A percentile compares a stretch with the other conserved stretches of the same genome.
These are phyloP conservation scores for Fragum fragum DNA, from an alignment of 2,888 invertebrate species.

Conservation along the genomic window DNA sequence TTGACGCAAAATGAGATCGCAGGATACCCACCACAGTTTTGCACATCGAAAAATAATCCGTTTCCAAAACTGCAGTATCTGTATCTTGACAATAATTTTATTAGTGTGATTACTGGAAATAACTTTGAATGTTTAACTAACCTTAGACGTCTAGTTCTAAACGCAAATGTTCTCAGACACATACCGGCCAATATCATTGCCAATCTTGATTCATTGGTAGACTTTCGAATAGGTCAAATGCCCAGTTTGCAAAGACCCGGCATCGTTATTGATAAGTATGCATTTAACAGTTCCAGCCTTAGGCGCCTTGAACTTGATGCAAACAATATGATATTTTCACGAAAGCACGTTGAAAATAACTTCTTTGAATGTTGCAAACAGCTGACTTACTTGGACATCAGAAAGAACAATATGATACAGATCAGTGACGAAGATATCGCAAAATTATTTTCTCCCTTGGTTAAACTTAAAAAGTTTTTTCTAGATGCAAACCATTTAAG, in stretches of 20 bases:
- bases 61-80: background rate
- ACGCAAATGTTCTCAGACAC: background rate
- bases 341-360: background rate
- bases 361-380: conserved; percentile 16
- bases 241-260: background rate
- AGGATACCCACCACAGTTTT: background rate
- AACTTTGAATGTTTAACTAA: background rate
- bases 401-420: conserved; percentile 23
- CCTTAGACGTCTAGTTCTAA: background rate
- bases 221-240: background rate
- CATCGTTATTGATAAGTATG: background rate
- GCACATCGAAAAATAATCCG: background rate
- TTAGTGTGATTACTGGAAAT: background rate
- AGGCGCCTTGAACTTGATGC: background rate
- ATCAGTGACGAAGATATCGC: background rate
- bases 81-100: background rate
- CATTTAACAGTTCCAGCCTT: conserved; percentile 15
- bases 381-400: conserved; percentile 7
- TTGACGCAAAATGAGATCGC: background rate
- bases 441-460: conserved; percentile 18
- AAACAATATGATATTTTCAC: background rate
- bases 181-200: background rate
- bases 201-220: background rate
- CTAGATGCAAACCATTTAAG: background rate
- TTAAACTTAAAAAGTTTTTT: conserved; percentile 14